These are phyloP conservation scores for Pyxicephalus adspersus DNA, from an alignment of 2,113 vertebrate genomes.

Conservation along the genomic window DNA sequence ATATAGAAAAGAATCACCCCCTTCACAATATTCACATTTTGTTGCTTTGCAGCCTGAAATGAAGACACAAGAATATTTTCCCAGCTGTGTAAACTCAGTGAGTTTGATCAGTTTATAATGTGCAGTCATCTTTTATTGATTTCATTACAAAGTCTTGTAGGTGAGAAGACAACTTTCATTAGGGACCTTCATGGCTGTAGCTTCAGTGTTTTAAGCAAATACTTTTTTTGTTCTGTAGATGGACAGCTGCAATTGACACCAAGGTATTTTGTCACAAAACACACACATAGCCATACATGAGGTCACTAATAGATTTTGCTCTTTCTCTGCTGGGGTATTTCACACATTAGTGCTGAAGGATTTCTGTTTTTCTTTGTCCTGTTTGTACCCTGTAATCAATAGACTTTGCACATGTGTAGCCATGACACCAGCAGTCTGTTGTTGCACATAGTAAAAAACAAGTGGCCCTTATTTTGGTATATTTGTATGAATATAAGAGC, in stretches of 20 bases:
- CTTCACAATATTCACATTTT: no score
- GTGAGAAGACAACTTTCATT: no score
- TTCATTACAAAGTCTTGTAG: no score
- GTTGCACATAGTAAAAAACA: no score
- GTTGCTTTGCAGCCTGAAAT: no score
- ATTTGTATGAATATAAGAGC: no score
- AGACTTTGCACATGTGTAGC: conserved; percentile 1
- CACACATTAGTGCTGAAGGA: background rate
- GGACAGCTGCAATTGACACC: conserved; percentile 6
- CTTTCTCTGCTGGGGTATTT: conserved; percentile 7
- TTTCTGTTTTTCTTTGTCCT: background rate
- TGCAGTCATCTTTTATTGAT: no score
- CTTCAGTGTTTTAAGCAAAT: background rate
- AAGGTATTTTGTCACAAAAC: background rate
- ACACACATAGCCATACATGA: background rate
- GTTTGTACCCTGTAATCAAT: conserved; percentile 23
- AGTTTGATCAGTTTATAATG: no score
- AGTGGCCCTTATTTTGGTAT: no score
- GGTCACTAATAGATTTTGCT: background rate
- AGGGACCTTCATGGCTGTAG: background rate
- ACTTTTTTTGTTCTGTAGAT: background rate
- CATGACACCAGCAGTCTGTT: background rate
- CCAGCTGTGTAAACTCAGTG: no score
- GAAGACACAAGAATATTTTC: no score
- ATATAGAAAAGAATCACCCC: no score